Evolutionary conservation across 92 coral and sea anemone genomes (phyloP), one percentile per base, ranked within the genome.

Genomic region (Anthopleura xanthogrammica): DNA sequence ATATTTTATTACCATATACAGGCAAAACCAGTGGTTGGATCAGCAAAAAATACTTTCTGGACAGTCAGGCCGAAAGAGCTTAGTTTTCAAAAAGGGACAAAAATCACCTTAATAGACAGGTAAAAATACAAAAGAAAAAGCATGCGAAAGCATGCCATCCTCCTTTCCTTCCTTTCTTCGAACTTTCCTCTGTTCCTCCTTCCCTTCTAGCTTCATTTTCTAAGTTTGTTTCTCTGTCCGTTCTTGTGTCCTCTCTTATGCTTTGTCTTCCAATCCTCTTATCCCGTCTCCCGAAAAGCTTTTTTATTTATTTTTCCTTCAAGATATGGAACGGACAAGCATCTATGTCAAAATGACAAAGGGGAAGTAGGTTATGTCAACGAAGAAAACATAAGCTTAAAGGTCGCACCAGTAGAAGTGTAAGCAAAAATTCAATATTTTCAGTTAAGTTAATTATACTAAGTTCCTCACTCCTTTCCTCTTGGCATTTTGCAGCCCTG

Each of bases 91-190:
- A 68, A 68, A 68, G 42, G 74, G 16, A 68, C 41, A 24, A 68
- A 68, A 36, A 24, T 68, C 7, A 68, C 74, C 42, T 24, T 68
- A 68, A 68, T 68, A 68, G 74, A 24, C 41, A 68, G 74, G 74
- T 68, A 68, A 68, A 68, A 8, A 68, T 65, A 29, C 36, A 29
- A 29, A 46, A 5, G 9, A 5, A 46, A 46, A 46, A 46, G 5
- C 0, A 46, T 46, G 9, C 0, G 9, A 46, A 46, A 46, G 64
- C n/a, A 58, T 5, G 19, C 17, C n/a, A 16, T 58, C n/a, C 11
- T 9, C 3, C 62, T 56, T 56, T 9, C 20, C 11, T 56, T 56
- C 20, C 8, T 16, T 14, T 14, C 17, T 56, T 12, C 17, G 36
- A 29, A 0, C 36, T 29, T 29, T 29, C 36, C 36, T 0, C 36